Evolutionary conservation across 1,140 invertebrate species (phyloP).

Genomic region (Idris sp.): DNA sequence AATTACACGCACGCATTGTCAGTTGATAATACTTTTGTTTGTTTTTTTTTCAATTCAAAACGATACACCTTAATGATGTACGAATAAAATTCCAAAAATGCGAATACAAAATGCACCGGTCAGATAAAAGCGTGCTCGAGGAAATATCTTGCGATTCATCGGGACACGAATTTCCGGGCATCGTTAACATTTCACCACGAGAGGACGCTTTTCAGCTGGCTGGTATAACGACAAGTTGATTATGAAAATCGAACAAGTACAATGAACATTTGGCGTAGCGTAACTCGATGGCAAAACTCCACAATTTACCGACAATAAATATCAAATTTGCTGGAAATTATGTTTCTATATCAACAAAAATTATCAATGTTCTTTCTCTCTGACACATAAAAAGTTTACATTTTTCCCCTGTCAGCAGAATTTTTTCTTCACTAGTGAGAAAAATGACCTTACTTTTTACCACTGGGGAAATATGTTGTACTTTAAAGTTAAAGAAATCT

Average conservation of each 20-base stretch:
- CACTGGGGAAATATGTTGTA: too few species aligned
- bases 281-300: conserved; percentile 4
- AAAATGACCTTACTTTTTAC: too few species aligned
- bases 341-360: too few species aligned
- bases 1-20: conserved; percentile 44
- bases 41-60: conserved; percentile 50
- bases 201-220: background rate
- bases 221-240: conserved; percentile 29
- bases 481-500: too few species aligned
- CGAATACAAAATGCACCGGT: conserved; percentile 39
- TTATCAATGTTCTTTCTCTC: too few species aligned
- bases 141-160: background rate
- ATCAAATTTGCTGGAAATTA: background rate
- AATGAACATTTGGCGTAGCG: conserved; percentile 56
- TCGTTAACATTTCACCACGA: background rate
- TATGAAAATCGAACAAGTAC: conserved; percentile 58
- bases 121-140: background rate
- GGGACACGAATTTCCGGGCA: background rate
- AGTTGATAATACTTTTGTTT: conserved; percentile 40
- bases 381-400: too few species aligned
- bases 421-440: too few species aligned
- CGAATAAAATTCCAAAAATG: conserved; percentile 55
- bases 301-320: conserved; percentile 1
- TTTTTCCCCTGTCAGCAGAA: too few species aligned
- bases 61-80: conserved; percentile 36